Conservation (phyloP, 2,113 vertebrate genomes). For the Coptodon rendalli region DNA sequence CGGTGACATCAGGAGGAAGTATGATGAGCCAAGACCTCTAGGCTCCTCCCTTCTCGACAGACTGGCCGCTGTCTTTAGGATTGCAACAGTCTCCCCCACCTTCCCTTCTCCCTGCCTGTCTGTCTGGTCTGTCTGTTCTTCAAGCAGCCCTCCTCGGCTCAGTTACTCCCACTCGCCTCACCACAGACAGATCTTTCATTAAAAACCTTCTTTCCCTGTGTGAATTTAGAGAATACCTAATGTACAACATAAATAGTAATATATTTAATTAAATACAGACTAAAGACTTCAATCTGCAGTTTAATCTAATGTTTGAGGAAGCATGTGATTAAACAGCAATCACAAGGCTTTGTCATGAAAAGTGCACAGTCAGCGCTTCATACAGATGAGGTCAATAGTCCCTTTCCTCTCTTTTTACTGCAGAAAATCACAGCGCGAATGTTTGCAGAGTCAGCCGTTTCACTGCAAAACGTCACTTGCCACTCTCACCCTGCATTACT, state of each 20-base stretch:
- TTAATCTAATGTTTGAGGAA: not conserved
- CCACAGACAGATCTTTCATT: slow-evolving; percentile 28
- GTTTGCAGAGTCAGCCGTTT: not conserved
- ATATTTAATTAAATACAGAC: not conserved
- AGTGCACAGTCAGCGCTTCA: slow-evolving; percentile 25
- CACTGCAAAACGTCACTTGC: not conserved
- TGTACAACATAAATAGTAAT: not conserved
- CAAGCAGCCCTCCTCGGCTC: not conserved
- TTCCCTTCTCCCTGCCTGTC: not conserved
- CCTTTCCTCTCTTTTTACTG: not conserved
- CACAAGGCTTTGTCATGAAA: not conserved
- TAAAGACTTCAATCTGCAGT: not conserved
- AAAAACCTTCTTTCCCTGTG: not conserved
- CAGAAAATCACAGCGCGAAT: not conserved
- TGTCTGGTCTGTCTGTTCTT: not conserved
- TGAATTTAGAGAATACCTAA: not conserved
- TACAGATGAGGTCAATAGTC: slow-evolving; percentile 1
- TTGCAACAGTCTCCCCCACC: slow-evolving; percentile 9
- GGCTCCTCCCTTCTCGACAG: slow-evolving; percentile 21
- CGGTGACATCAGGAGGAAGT: slow-evolving; percentile 52
- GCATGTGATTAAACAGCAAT: slow-evolving; percentile 1
- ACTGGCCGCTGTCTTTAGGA: not conserved
- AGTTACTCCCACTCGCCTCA: slow-evolving; percentile 45
- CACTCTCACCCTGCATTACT: slow-evolving; percentile 38
- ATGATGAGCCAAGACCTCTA: slow-evolving; percentile 31